Conservation (phyloP, 2,797 vertebrate genomes). For the Aplochiton taeniatus region DNA sequence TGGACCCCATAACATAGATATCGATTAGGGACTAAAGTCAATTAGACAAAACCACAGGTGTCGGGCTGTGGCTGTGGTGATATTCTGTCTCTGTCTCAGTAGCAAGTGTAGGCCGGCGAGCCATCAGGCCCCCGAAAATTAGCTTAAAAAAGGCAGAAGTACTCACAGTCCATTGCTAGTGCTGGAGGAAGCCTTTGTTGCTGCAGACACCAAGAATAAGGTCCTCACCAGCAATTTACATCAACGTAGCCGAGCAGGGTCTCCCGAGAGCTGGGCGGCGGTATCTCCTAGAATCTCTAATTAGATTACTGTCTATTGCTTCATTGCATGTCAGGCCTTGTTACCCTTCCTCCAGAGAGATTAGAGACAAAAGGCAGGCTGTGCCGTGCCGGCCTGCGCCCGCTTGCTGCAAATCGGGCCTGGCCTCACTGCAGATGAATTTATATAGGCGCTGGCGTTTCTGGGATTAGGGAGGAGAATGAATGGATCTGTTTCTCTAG, state of each 20-base stretch:
- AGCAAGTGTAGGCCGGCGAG: conserved; percentile 27
- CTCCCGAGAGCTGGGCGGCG: conserved; percentile 67
- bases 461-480: conserved; percentile 53
- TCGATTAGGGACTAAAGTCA: conserved; percentile 73
- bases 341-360: conserved; percentile 76
- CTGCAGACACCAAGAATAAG: conserved; percentile 71
- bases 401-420: conserved; percentile 36
- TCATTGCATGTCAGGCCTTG: conserved; percentile 79
- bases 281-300: conserved; percentile 81
- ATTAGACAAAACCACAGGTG: conserved; percentile 67
- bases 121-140: conserved; percentile 37
- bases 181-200: conserved; percentile 58
- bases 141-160: conserved; percentile 52
- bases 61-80: conserved; percentile 46
- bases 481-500: conserved; percentile 44
- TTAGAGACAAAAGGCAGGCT: conserved; percentile 75
- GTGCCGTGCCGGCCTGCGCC: conserved; percentile 29
- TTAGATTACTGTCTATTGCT: conserved; percentile 82
- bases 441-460: conserved; percentile 47
- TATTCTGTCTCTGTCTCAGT: conserved; percentile 44
- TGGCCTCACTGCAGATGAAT: conserved; percentile 52
- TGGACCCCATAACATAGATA: conserved; percentile 74
- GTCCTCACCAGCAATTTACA: conserved; percentile 75
- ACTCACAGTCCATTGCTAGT: conserved; percentile 15
- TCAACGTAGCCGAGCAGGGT: conserved; percentile 61